Percentiles rank a stretch among this genome's conserved stretches.
Conservation (phyloP, 2,888 invertebrate species). For the Tetramorium bicarinatum region DNA sequence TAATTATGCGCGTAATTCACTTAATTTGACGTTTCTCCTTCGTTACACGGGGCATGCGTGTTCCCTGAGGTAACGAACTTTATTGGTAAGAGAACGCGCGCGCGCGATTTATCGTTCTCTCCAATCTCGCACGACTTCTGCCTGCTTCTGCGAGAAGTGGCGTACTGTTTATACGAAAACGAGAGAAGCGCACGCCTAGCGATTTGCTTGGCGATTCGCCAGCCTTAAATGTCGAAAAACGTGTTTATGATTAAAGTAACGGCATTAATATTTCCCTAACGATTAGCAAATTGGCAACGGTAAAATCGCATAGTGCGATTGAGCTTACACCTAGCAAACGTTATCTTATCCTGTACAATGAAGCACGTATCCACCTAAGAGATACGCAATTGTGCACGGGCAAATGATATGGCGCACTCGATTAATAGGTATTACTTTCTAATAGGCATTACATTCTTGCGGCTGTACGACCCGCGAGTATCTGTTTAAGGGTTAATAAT, state of each 20-base stretch:
- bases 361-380: neutral
- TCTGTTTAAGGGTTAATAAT: conserved; percentile 62
- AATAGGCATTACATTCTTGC: conserved; percentile 36
- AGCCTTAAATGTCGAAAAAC: neutral
- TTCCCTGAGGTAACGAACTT: conserved; percentile 77
- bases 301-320: neutral
- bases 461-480: neutral
- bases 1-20: conserved; percentile 83
- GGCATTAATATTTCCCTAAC: neutral
- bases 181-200: conserved; percentile 33
- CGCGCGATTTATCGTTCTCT: conserved; percentile 74
- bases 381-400: conserved; percentile 8
- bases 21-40: conserved; percentile 81
- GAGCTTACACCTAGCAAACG: neutral
- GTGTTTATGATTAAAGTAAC: neutral
- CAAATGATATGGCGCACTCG: conserved; percentile 25
- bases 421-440: conserved; percentile 29
- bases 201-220: conserved; percentile 13
- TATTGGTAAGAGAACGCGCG: conserved; percentile 74
- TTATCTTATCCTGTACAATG: conserved; percentile 10
- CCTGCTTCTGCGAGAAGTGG: conserved; percentile 58
- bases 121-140: conserved; percentile 77
- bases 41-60: conserved; percentile 77
- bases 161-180: conserved; percentile 63
- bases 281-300: conserved; percentile 8